Evolutionary conservation across 2,797 vertebrate species (phyloP).

Genomic region (Stomatorhinus walkeri): DNA sequence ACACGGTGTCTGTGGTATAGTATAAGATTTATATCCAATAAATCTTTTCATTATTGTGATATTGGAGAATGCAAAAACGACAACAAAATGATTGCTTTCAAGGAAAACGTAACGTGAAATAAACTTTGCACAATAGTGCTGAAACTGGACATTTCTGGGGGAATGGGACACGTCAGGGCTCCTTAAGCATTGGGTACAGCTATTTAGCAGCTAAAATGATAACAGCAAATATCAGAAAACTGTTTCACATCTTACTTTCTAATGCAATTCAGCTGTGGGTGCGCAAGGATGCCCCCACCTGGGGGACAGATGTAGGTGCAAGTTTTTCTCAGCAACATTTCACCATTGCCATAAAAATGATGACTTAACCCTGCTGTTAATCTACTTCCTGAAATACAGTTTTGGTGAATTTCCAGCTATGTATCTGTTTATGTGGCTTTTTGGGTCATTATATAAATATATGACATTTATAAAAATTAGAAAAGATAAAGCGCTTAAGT

Average conservation of each 20-base stretch:
- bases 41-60: neutral
- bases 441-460: neutral
- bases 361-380: neutral
- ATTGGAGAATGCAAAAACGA: neutral
- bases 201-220: neutral
- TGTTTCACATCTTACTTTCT: neutral
- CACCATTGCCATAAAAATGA: neutral
- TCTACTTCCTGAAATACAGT: neutral
- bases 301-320: neutral
- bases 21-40: neutral
- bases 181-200: neutral
- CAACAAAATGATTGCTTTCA: neutral
- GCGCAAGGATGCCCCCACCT: constrained; percentile 4
- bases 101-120: neutral
- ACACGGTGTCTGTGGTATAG: neutral
- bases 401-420: neutral
- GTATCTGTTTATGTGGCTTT: neutral
- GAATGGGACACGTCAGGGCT: neutral
- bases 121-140: neutral
- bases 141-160: neutral
- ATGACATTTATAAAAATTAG: neutral
- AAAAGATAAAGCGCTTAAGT: neutral
- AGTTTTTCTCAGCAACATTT: neutral
- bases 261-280: neutral
- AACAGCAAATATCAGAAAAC: neutral